These are phyloP conservation scores for Chionodraco myersi DNA, from an alignment of 2,113 vertebrate genomes.

Conservation along the genomic window DNA sequence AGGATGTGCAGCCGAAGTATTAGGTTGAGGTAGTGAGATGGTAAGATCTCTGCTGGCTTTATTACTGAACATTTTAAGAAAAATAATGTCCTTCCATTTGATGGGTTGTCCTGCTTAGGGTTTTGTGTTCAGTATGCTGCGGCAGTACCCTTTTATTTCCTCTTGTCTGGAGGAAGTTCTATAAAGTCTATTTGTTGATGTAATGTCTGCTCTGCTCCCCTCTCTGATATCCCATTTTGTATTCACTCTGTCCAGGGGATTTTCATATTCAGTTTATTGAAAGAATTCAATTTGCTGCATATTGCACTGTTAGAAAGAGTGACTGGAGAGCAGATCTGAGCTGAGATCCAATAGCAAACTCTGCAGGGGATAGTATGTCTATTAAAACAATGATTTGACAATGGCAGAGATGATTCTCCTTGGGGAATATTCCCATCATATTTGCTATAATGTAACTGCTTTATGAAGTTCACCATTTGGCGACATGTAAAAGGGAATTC, in stretches of 20 bases:
- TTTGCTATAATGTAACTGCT: slow-evolving; percentile 10
- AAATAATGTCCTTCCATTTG: slow-evolving; percentile 12
- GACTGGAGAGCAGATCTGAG: slow-evolving; percentile 19
- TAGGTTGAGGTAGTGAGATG: slow-evolving; percentile 7
- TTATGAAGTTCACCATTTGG: slow-evolving; percentile 6
- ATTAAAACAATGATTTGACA: slow-evolving; percentile 50
- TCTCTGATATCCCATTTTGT: slow-evolving; percentile 17
- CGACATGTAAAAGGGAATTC: slow-evolving; percentile 4
- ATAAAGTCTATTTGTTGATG: slow-evolving; percentile 48
- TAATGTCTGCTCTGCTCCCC: slow-evolving; percentile 15
- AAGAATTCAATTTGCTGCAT: slow-evolving; percentile 42
- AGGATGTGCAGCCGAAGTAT: not conserved
- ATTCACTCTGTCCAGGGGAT: slow-evolving; percentile 2
- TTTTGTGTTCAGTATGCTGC: slow-evolving; percentile 38
- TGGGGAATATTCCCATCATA: slow-evolving; percentile 25
- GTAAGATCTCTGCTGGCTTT: slow-evolving; percentile 21
- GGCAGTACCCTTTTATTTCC: slow-evolving; percentile 34
- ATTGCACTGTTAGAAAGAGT: slow-evolving; percentile 45
- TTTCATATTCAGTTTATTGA: slow-evolving; percentile 49
- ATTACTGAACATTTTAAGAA: slow-evolving; percentile 6
- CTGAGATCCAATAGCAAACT: slow-evolving; percentile 10
- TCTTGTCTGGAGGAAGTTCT: slow-evolving; percentile 21
- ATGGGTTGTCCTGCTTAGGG: slow-evolving; percentile 17
- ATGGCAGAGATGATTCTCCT: slow-evolving; percentile 25
- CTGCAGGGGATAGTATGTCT: slow-evolving; percentile 12